Conservation (phyloP, 2,113 vertebrate genomes). For the Chiloscyllium plagiosum region DNA sequence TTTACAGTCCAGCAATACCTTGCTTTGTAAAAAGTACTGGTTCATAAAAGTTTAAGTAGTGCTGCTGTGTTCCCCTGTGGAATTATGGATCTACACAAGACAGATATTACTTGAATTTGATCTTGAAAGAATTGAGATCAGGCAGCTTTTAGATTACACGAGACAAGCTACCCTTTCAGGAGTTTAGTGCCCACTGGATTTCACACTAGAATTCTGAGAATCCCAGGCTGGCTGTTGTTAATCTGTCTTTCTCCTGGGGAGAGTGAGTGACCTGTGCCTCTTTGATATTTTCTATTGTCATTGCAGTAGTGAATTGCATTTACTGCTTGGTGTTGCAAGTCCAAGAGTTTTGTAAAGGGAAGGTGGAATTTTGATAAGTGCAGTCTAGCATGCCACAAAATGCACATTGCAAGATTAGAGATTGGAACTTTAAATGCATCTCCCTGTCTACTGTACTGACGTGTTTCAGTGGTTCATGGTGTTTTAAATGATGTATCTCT, state of each 20-base stretch:
- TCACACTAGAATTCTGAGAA: background rate
- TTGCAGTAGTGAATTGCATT: background rate
- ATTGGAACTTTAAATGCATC: background rate
- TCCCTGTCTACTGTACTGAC: background rate
- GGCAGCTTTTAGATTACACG: background rate
- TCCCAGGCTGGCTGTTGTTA: background rate
- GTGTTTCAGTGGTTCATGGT: background rate
- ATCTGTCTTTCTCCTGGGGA: background rate
- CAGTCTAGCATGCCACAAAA: background rate
- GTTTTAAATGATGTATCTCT: background rate
- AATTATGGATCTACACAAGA: background rate
- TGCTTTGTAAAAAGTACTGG: background rate
- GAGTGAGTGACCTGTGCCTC: background rate
- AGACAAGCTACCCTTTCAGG: background rate
- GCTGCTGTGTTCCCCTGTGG: background rate
- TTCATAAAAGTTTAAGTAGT: background rate
- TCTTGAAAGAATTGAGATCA: background rate
- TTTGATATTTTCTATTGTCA: background rate
- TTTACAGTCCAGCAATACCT: slow-evolving; percentile 13
- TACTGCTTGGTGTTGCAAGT: background rate
- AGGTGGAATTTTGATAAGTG: background rate
- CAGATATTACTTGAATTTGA: background rate
- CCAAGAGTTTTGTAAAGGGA: background rate
- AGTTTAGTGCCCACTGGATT: background rate
- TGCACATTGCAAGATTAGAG: background rate